Base-by-base conservation (phyloP, 2,113 vertebrate species). In the Zapornia atra region DNA sequence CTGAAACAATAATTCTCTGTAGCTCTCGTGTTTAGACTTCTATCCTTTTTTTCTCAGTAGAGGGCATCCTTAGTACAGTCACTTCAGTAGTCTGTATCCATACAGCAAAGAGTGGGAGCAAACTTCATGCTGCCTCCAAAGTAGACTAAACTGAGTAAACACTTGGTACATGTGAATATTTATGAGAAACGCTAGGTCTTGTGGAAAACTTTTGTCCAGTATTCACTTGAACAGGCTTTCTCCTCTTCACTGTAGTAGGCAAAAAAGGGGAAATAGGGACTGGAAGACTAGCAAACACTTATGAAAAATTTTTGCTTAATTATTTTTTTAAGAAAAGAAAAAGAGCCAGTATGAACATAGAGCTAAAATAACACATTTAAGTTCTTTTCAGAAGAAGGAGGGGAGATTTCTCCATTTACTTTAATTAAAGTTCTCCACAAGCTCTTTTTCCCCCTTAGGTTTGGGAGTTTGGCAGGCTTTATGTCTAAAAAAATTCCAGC, bases 11-110 rank as follows among this genome's bases (percentile, higher is more conserved):
- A 65, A 79, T 69, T 64, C 69, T 75, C 40, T 82, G 40, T 38
- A 76, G 38, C 28, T 57, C 56, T 79, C 26, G 25, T 82, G 51
- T 70, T 75, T 77, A 63, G 50, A 66, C n/a, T 94, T 77, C 65
- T 95, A 82, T 95, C 92, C 93, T 33, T 82, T 93, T 96, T 77
- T 95, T 92, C 83, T 96, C 96, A 96, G 94, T 91, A 96, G 96
- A 97, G 96, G 95, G 96, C 96, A 97, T 95, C 96, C 95, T 97
- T 94, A 94, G 95, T 94, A 94, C 92, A 96, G 95, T 78, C 91
- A 82, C 96, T 95, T 95, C 61, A 57, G 57, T 46, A 86, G 48
- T 50, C 69, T 63, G 8, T 26, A 84, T 65, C 83, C 31, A 72
- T 60, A 44, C 24, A 86, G 86, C 40, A 65, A 94, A 38, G 75